Evolutionary conservation across 2,797 vertebrate species (phyloP).

Genomic region (Cyprinella venusta): DNA sequence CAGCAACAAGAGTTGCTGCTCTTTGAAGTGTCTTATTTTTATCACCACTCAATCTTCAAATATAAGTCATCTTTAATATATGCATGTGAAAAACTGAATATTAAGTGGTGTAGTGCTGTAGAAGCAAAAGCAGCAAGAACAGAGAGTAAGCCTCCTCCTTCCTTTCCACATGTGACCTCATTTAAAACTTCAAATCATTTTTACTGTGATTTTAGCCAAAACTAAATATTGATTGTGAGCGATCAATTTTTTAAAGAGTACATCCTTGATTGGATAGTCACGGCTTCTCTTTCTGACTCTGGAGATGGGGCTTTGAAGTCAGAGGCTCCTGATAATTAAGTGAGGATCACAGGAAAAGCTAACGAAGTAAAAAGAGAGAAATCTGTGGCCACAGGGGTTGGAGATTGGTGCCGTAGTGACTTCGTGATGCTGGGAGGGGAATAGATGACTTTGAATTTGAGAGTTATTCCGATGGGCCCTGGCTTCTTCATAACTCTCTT

Average conservation of each 20-base stretch:
- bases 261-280: constrained; percentile 7
- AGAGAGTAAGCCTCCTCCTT: constrained; percentile 7
- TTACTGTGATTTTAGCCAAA: constrained; percentile 15
- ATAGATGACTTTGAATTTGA: constrained; percentile 43
- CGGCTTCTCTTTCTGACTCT: not conserved
- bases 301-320: constrained; percentile 67
- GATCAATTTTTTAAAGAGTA: constrained; percentile 50
- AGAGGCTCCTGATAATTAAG: constrained; percentile 67
- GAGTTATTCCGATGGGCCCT: constrained; percentile 36
- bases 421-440: constrained; percentile 50
- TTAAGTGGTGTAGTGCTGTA: constrained; percentile 31
- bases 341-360: constrained; percentile 66
- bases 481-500: constrained; percentile 29
- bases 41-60: constrained; percentile 12
- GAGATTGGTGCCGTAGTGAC: constrained; percentile 68
- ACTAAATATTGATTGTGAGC: constrained; percentile 42
- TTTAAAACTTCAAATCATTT: constrained; percentile 25
- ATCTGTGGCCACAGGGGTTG: constrained; percentile 61
- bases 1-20: constrained; percentile 27
- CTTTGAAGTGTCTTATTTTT: constrained; percentile 50
- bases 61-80: constrained; percentile 38
- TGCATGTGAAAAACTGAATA: constrained; percentile 38
- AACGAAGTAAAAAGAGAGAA: constrained; percentile 66
- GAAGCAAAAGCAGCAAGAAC: constrained; percentile 26
- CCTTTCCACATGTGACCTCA: constrained; percentile 21